Percentiles rank a stretch among this genome's conserved stretches.
These are phyloP conservation scores for Romanogobio albipinnatus DNA, from an alignment of 2,113 vertebrate species.

Conservation along the genomic window DNA sequence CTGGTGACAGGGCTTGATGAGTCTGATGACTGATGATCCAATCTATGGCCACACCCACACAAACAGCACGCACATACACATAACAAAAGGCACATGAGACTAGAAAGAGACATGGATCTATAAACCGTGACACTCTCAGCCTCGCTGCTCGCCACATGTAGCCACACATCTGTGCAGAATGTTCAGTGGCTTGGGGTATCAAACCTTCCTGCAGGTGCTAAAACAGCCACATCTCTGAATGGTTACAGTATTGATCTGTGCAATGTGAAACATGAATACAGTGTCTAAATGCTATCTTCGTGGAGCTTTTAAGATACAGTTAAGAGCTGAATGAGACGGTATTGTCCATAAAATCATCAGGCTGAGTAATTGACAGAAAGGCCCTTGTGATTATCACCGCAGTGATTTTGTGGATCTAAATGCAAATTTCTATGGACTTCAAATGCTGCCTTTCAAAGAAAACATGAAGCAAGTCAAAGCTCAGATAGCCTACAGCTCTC, in stretches of 20 bases:
- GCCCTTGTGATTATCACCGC: neutral
- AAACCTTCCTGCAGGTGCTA: neutral
- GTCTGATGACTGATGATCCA: too few relatives aligned
- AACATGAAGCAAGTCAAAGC: neutral
- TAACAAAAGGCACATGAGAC: too few relatives aligned
- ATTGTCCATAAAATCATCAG: conserved; percentile 15
- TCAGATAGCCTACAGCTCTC: neutral
- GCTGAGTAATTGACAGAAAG: neutral
- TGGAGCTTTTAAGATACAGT: conserved; percentile 16
- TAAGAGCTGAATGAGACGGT: neutral
- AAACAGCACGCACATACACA: too few relatives aligned
- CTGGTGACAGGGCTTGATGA: too few relatives aligned
- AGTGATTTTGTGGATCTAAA: neutral
- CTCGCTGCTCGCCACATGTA: too few relatives aligned
- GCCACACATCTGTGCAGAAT: neutral
- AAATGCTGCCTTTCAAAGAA: neutral
- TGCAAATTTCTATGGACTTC: neutral
- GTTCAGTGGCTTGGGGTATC: neutral
- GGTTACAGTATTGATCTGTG: conserved; percentile 26
- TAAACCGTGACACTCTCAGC: too few relatives aligned
- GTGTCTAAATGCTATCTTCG: neutral
- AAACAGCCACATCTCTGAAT: neutral
- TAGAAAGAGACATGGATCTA: too few relatives aligned
- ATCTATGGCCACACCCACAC: too few relatives aligned
- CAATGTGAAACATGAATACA: conserved; percentile 6